Conservation (phyloP, 2,888 invertebrate genomes). For the Blera fallax region DNA sequence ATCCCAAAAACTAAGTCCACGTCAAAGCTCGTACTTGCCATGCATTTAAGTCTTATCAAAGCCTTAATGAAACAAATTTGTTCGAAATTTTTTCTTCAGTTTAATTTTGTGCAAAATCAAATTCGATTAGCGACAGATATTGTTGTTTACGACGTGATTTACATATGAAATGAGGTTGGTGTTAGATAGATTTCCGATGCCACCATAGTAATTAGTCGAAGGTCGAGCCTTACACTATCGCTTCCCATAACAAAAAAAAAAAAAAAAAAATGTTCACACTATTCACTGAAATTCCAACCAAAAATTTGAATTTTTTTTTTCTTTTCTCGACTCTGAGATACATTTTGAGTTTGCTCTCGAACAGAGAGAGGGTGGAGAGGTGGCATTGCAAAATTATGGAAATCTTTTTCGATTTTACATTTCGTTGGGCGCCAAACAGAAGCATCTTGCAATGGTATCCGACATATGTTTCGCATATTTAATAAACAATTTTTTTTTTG, state of each 20-base stretch:
- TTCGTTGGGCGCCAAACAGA: conserved; percentile 9
- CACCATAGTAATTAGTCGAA: conserved; percentile 2
- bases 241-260: background rate
- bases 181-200: conserved; percentile 10
- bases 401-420: background rate
- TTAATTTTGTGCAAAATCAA: background rate
- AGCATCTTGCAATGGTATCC: conserved; percentile 28
- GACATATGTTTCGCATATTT: conserved; percentile 42
- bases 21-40: background rate
- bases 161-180: conserved; percentile 14
- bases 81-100: background rate
- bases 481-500: conserved; percentile 16
- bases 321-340: background rate
- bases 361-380: too few species aligned
- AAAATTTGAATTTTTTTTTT: too few species aligned
- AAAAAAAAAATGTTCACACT: background rate
- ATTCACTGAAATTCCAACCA: background rate
- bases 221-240: background rate
- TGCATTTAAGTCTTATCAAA: too few species aligned
- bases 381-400: conserved; percentile 25
- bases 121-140: conserved; percentile 6
- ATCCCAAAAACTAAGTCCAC: background rate
- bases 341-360: background rate
- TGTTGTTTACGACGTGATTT: conserved; percentile 5
- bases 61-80: background rate